Evolutionary conservation across 2,113 vertebrate genomes (phyloP).

Genomic region (Vulpes lagopus): DNA sequence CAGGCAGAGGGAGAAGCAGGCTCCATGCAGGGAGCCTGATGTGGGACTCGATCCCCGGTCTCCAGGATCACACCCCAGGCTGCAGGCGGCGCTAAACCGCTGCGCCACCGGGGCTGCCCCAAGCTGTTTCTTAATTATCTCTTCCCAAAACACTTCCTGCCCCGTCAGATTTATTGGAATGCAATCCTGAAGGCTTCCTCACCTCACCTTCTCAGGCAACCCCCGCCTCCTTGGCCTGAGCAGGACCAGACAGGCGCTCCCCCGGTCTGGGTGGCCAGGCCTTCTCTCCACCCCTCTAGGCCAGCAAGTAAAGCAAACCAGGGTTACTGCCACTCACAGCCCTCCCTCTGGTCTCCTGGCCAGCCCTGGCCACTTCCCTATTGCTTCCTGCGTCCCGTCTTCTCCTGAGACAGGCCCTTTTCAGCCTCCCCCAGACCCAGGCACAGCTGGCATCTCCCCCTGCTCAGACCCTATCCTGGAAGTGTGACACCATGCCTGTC

Average conservation of each 20-base stretch:
- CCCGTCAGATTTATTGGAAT: background rate
- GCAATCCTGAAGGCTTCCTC: background rate
- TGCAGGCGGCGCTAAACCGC: too few relatives aligned
- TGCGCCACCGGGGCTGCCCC: too few relatives aligned
- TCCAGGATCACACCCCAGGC: too few relatives aligned
- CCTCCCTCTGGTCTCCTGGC: background rate
- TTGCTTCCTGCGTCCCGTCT: background rate
- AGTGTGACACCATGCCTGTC: background rate
- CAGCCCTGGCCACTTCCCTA: background rate
- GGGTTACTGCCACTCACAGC: background rate
- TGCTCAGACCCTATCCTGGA: background rate
- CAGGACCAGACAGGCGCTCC: background rate
- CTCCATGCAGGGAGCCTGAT: too few relatives aligned
- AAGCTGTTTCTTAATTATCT: slow-evolving; percentile 42
- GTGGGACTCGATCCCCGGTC: too few relatives aligned
- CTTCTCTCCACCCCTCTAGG: too few relatives aligned
- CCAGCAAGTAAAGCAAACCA: too few relatives aligned
- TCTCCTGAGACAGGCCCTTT: background rate
- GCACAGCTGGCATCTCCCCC: background rate
- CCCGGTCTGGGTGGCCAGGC: rapidly evolving
- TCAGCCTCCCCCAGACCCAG: background rate
- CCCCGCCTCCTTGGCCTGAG: background rate
- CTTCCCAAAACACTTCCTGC: background rate
- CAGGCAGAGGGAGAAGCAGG: too few relatives aligned
- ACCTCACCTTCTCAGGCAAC: background rate